A percentile compares a stretch with the other conserved stretches of the same genome.
Evolutionary conservation across 1,140 invertebrate species (phyloP).

Genomic region (Drosophila prosaltans): DNA sequence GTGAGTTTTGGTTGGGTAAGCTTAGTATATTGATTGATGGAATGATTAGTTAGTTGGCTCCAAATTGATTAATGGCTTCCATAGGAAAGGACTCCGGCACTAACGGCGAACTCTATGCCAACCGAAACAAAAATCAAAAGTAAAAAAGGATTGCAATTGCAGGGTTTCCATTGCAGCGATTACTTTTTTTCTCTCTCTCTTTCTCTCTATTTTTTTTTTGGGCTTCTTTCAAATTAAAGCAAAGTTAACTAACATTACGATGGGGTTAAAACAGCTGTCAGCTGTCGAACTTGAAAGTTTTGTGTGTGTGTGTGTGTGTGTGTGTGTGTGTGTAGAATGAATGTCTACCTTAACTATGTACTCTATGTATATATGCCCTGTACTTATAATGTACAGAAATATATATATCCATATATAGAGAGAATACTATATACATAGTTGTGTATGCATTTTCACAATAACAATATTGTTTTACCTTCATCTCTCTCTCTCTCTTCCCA

Average conservation of each 20-base stretch:
- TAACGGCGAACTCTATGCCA: neutral
- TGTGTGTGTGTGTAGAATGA: neutral
- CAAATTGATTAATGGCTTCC: neutral
- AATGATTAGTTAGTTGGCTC: neutral
- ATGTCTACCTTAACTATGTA: neutral
- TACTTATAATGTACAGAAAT: neutral
- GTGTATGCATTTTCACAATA: conserved; percentile 7
- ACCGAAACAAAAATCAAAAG: neutral
- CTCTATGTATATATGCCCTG: neutral
- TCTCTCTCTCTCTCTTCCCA: neutral
- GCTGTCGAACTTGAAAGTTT: conserved; percentile 2
- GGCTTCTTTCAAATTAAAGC: conserved; percentile 10
- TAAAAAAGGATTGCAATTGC: conserved; percentile 6
- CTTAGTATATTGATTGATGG: neutral
- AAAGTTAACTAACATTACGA: neutral
- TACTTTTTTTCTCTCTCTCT: neutral
- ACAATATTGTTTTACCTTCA: neutral
- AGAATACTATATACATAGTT: neutral
- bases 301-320: neutral
- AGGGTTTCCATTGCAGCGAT: conserved; percentile 1
- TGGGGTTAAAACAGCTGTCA: conserved; percentile 9
- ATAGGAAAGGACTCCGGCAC: neutral
- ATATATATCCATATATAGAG: neutral
- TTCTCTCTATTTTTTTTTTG: neutral
- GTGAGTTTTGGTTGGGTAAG: neutral